Base-by-base conservation (phyloP, 2,797 vertebrate genomes). In the Gallirallus australis region DNA sequence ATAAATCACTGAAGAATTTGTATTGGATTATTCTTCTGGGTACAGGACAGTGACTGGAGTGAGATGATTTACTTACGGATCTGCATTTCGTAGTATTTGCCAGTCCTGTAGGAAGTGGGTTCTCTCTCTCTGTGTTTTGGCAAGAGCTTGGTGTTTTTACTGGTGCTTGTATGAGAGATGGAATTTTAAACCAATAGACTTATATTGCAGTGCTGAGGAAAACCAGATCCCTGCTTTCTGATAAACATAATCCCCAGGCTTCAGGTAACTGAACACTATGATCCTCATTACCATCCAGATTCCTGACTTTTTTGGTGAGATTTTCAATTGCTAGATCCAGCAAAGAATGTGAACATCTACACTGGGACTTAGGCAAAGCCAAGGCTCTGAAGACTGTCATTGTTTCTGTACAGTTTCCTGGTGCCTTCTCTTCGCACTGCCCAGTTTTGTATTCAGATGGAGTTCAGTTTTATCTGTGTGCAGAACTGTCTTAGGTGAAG, bases 111-210 rank as follows among this genome's bases (percentile, higher is more conserved):
- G 89, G 89, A 96, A 97, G 80, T 90, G 59, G 59, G 9, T 70
- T 94, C 33, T 73, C 35, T 48, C 35, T 84, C 53, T 82, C 14
- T 90, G 50, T 94, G 54, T 96, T 89, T 91, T 96, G 89, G 72
- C 91, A 94, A 86, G 33, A 61, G 3, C 54, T 76, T 87, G 70
- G 12, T 83, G 39, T 94, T 95, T 95, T 97, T 94, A 96, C 88
- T 48, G 54, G 35, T 91, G 65, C 70, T 93, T 92, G 69, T 64
- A 35, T 50, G 78, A 77, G 63, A 82, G 54, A 86, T 56, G 73
- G 72, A 86, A 94, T 94, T 95, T 95, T 91, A 93, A 95, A 87
- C 25, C 18, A 69, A 52, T 88, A 88, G 77, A 50, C 11, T 88
- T 86, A 42, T 73, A 65, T 76, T 79, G 20, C 59, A 90, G 20